These are phyloP conservation scores for Mobula birostris DNA, from an alignment of 2,113 vertebrate genomes.

Conservation along the genomic window DNA sequence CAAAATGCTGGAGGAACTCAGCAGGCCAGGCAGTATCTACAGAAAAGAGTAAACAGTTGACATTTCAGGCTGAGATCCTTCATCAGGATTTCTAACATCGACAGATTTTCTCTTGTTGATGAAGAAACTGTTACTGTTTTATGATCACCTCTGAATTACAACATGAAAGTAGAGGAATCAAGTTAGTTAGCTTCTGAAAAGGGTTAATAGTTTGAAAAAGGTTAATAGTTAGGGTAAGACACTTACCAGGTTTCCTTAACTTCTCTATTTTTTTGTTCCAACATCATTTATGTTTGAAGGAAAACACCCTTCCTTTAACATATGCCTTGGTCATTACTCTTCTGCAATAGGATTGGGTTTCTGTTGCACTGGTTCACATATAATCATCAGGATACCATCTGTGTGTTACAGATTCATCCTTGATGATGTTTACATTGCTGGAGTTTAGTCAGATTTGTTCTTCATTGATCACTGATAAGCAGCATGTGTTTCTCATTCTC, in stretches of 20 bases:
- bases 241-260: background rate
- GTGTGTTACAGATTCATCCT: background rate
- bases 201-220: background rate
- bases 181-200: background rate
- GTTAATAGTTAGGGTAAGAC: background rate
- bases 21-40: too few species aligned
- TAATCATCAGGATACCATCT: too few species aligned
- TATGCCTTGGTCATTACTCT: background rate
- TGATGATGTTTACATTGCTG: background rate
- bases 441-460: conserved; percentile 24
- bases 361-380: background rate
- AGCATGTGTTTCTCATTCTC: conserved; percentile 14
- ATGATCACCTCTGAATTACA: background rate
- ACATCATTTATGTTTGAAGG: background rate
- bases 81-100: too few species aligned
- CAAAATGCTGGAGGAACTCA: too few species aligned
- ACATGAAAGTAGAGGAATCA: background rate
- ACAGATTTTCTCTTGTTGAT: too few species aligned
- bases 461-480: conserved; percentile 22
- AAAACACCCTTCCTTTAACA: background rate
- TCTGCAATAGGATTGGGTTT: background rate
- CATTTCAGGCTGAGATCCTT: too few species aligned
- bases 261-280: background rate
- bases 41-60: too few species aligned
- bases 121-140: too few species aligned